Conservation (phyloP, 2,797 vertebrate genomes). For the Takifugu ocellatus region DNA sequence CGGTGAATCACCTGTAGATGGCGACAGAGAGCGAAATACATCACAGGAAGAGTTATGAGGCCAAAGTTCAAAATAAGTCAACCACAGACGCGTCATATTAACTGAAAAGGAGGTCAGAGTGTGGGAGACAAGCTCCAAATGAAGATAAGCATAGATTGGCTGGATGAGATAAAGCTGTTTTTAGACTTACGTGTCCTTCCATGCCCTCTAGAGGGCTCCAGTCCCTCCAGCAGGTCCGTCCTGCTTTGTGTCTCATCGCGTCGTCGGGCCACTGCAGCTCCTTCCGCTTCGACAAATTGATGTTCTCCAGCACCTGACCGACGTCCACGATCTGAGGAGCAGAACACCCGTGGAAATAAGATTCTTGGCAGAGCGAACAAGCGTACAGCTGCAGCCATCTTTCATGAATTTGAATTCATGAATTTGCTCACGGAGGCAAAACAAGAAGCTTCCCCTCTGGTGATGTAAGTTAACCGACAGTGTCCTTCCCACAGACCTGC, state of each 20-base stretch:
- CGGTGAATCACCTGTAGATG: slow-evolving; percentile 95
- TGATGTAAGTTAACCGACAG: neutral
- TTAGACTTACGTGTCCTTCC: slow-evolving; percentile 96
- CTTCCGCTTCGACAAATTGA: slow-evolving; percentile 94
- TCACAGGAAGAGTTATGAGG: slow-evolving; percentile 7
- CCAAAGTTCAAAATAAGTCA: neutral
- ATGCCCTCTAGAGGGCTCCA: slow-evolving; percentile 98
- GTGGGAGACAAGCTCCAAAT: neutral
- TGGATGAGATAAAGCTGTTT: neutral
- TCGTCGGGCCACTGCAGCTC: slow-evolving; percentile 99
- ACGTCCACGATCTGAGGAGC: slow-evolving; percentile 84
- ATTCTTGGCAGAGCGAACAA: neutral
- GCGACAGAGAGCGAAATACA: slow-evolving; percentile 16
- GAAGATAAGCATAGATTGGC: neutral
- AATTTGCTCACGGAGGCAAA: too few relatives aligned
- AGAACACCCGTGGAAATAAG: neutral
- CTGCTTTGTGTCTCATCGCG: slow-evolving; percentile 88
- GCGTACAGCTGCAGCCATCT: too few relatives aligned
- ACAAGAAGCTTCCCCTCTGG: too few relatives aligned
- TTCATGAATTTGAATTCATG: too few relatives aligned
- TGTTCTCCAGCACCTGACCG: slow-evolving; percentile 91
- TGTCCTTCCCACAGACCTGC: slow-evolving; percentile 74
- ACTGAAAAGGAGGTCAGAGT: slow-evolving; percentile 7
- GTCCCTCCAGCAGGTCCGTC: slow-evolving; percentile 96
- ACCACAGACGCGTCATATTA: neutral